Base-by-base conservation (phyloP, 2,888 invertebrate genomes). In the Vesta saturnalis region DNA sequence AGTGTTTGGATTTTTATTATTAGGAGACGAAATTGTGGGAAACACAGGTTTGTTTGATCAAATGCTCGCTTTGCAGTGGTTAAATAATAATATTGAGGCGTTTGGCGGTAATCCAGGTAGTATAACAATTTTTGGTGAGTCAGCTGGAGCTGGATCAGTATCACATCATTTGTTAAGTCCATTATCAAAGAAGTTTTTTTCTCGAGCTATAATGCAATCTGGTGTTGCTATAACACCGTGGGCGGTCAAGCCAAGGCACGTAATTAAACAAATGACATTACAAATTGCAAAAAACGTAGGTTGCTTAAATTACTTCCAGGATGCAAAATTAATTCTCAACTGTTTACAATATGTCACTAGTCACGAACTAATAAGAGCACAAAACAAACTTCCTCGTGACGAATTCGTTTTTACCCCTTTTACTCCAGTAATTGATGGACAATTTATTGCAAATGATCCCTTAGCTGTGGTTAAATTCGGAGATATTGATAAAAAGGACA, bases 1-100 rank as follows among this genome's bases (percentile, higher is more conserved):
- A 6, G 18, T n/a, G 3, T 21, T 52, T 1, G 52, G 52, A 19
- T 52, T 52, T 19, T 52, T 52, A 52, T 52, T 8, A 2, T 52
- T 52, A 5, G 52, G n/a, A 19, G 19, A 6, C 1, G 52, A 52
- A 4, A 19, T 19, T 3, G 93, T 93, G 1, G 97, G 97, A 0
- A 97, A 97, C 83, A 93, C 95, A 61, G 97, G 97, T 12, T 86
- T 98, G 80, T 96, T 95, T 85, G 97, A 98, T 84, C 97, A 97
- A 84, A 87, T 94, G 78, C 92, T 96, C 93, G 96, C 96, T 15
- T 87, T 91, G 64, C 92, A 94, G 80, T 95, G 94, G 94, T 90
- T 94, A 14, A 90, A 90, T 79, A 94, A 95, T 82, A 95, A 96
- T 83, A 95, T 96, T 75, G 91, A 88, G 67, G 89, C 89, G 22